Evolutionary conservation across 2,113 vertebrate species (phyloP), one percentile per base, ranked within the genome.

Genomic region (Dasyornis broadbenti): DNA sequence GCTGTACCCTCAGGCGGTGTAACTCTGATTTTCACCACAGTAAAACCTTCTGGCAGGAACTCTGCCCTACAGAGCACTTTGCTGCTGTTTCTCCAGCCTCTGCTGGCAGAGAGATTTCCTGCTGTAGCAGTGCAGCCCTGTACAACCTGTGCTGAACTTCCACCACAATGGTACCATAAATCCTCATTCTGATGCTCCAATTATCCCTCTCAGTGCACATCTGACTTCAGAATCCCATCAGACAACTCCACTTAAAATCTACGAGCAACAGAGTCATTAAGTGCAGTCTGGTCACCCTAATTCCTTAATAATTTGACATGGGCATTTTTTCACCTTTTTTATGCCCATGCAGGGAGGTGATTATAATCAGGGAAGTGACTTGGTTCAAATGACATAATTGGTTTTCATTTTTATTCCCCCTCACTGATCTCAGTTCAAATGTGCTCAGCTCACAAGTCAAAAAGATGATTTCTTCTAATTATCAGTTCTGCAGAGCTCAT

Each of bases 401-500:
- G 52, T 95, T 96, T 97, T 96, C 63, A 4, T 97, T 96, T 96
- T 96, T 96, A 96, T 96, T 97, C 92, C 65, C 35, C 69, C 40
- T 96, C 82, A 61, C 93, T 94, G 93, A 95, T 96, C 93, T 95
- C 80, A 89, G 94, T 94, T 96, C 96, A 97, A 94, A 97, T 64
- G 81, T 57, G 53, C 93, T 96, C 95, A 59, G 92, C 87, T 95
- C 94, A 89, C 91, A 92, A 96, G 91, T 91, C 93, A 95, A 82
- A 96, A 96, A 92, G 86, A 96, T 93, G 93, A 95, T 94, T 91
- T 92, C 93, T 95, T 95, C 92, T 96, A 96, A 97, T 97, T 96
- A 95, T 87, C 69, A 73, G 86, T 90, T 94, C 68, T 95, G 82
- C 66, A 91, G 83, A 94, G 90, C 89, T 95, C 86, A 64, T 94